These are phyloP conservation scores for Paracanthobrama guichenoti DNA, from an alignment of 2,113 vertebrate genomes.

Conservation along the genomic window DNA sequence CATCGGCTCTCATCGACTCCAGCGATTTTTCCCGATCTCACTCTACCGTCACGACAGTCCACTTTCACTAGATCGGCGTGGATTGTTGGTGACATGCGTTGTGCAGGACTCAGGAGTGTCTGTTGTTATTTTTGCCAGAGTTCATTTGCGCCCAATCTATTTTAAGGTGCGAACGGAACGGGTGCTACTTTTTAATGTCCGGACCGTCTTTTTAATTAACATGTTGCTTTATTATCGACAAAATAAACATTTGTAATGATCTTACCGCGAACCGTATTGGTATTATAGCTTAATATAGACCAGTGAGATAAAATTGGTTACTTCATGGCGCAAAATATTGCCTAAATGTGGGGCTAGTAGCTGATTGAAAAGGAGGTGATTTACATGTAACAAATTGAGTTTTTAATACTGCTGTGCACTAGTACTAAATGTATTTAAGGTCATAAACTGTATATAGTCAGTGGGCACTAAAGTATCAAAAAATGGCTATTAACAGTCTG, in stretches of 20 bases:
- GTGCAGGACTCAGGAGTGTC: not conserved
- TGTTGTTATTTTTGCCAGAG: not conserved
- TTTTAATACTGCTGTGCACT: not conserved
- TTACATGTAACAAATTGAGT: not conserved
- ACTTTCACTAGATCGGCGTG: not conserved
- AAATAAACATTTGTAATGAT: not conserved
- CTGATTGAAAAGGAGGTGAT: not conserved
- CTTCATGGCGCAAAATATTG: not conserved
- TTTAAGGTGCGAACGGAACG: not conserved
- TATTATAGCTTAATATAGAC: not conserved
- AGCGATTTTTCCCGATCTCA: not conserved
- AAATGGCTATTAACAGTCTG: not conserved
- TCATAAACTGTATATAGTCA: not conserved
- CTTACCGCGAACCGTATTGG: not conserved
- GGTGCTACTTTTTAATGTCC: not conserved
- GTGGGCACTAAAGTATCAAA: not conserved
- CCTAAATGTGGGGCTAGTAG: not conserved
- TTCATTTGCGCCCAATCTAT: not conserved
- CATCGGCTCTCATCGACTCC: not conserved
- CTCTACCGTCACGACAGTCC: not conserved
- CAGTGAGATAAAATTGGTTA: not conserved
- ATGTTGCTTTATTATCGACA: not conserved
- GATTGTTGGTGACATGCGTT: not conserved
- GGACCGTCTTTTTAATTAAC: not conserved
- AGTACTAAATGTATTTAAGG: not conserved